Base-by-base conservation (phyloP, 30 jellyfish, hydroid and myxozoan genomes). In the Aurelia sp. region DNA sequence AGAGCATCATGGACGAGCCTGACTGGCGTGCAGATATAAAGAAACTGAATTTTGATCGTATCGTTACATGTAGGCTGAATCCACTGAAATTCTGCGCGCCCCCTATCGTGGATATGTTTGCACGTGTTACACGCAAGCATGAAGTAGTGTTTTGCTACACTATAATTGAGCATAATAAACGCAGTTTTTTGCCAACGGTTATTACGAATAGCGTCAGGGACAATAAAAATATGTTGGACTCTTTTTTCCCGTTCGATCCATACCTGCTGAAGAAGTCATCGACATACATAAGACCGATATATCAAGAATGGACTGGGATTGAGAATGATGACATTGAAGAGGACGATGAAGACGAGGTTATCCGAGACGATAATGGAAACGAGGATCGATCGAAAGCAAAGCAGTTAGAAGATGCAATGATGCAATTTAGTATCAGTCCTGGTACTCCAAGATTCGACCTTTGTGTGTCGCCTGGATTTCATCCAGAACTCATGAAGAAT, bases 71-170 rank as follows among this genome's bases (percentile, higher is more conserved):
- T 18, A 63, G 92, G 72, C 77, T 92, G 74, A 92, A 92, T 59
- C 98, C 98, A 13, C 69, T 92, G 84, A 72, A 69, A 70, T 92
- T 92, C 64, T 92, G 98, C 76, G 61, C 91, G 52, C 73, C 89
- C 16, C 52, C 98, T 13, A 73, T 92, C 59, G 98, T 87, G 15
- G 92, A 82, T 60, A 86, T 92, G 97, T 92, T 92, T 69, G 98
- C 98, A 31, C 89, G 98, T 51, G 79, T 92, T 33, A 86, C 98
- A 41, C 92, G 98, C 18, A 84, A 76, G 81, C 88, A 92, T 88
- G 96, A 92, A 70, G 67, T 92, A 63, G 98, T 87, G 76, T 92
- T 92, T 67, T 92, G 98, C 81, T 92, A 92, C 92, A 92, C 97
- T 64, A 81, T 87, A n/a, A 92, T 92, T 27, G 98, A 92, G 62